Conservation (phyloP, 1,140 invertebrate species). For the Proctacanthus coquilletti region DNA sequence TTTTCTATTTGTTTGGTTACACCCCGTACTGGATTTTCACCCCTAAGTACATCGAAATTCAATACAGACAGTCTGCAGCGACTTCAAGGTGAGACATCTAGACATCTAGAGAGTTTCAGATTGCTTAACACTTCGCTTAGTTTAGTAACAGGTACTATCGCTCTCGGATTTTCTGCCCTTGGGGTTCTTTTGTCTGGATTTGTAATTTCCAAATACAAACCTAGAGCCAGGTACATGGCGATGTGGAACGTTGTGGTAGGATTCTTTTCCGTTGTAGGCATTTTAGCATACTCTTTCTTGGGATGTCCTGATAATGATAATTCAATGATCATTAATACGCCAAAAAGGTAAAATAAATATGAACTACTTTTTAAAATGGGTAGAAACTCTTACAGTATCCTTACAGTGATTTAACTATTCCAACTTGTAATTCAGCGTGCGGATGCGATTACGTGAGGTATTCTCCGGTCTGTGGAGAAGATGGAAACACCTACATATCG, state of each 20-base stretch:
- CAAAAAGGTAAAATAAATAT: conserved; percentile 18
- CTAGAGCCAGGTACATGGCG: conserved; percentile 47
- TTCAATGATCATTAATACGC: conserved; percentile 23
- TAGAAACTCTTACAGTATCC: conserved; percentile 4
- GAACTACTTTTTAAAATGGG: background rate
- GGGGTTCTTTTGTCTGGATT: conserved; percentile 52
- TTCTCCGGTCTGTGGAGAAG: conserved; percentile 48
- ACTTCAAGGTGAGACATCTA: conserved; percentile 33
- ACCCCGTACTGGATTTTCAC: conserved; percentile 61
- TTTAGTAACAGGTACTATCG: conserved; percentile 51
- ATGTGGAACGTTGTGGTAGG: conserved; percentile 59
- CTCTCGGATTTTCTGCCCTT: conserved; percentile 52
- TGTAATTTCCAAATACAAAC: conserved; percentile 51
- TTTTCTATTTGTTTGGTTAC: conserved; percentile 55
- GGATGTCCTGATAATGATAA: conserved; percentile 42
- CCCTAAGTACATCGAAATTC: conserved; percentile 61
- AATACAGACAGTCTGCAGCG: conserved; percentile 55
- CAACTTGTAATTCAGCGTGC: conserved; percentile 45
- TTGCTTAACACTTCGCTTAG: conserved; percentile 18
- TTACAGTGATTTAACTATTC: conserved; percentile 30
- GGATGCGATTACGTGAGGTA: conserved; percentile 50
- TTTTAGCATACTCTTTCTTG: conserved; percentile 50
- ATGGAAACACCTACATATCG: conserved; percentile 46
- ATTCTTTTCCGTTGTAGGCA: conserved; percentile 42
- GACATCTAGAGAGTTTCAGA: too few relatives aligned